Conservation (phyloP, 1,140 invertebrate species). For the Chironomus tepperi region DNA sequence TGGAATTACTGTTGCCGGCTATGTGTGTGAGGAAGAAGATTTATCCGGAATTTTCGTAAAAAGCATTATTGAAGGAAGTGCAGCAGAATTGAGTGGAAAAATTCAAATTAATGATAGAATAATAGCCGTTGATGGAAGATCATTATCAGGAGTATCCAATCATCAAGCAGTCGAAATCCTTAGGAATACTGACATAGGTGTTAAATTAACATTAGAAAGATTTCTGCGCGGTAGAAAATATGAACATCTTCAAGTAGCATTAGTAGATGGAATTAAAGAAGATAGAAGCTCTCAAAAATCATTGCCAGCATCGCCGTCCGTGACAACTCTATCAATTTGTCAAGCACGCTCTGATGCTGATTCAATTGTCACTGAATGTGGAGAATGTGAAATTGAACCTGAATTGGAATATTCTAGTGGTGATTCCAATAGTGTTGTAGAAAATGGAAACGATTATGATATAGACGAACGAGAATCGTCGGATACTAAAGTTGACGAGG, state of each 20-base stretch:
- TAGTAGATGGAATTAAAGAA: conserved; percentile 52
- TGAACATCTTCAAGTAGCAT: conserved; percentile 78
- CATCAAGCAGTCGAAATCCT: conserved; percentile 81
- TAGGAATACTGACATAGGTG: conserved; percentile 71
- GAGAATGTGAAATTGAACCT: conserved; percentile 44
- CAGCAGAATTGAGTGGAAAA: conserved; percentile 76
- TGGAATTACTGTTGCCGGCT: conserved; percentile 57
- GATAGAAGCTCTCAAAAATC: conserved; percentile 46
- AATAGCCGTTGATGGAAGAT: conserved; percentile 72
- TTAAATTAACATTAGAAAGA: conserved; percentile 70
- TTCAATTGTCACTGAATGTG: conserved; percentile 44
- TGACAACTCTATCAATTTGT: conserved; percentile 55
- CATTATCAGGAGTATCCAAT: conserved; percentile 75
- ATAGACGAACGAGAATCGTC: conserved; percentile 25
- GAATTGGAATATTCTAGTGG: conserved; percentile 57
- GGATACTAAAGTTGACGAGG: conserved; percentile 28
- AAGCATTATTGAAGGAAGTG: conserved; percentile 84
- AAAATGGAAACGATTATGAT: conserved; percentile 29
- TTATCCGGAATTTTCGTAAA: conserved; percentile 93
- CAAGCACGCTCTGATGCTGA: conserved; percentile 44
- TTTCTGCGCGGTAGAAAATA: conserved; percentile 81
- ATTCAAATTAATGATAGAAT: conserved; percentile 91
- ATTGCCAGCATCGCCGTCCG: conserved; percentile 58
- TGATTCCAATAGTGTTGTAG: conserved; percentile 48
- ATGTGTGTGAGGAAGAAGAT: conserved; percentile 71